Conservation (phyloP, 2,113 vertebrate species). For the Alligator sinensis region DNA sequence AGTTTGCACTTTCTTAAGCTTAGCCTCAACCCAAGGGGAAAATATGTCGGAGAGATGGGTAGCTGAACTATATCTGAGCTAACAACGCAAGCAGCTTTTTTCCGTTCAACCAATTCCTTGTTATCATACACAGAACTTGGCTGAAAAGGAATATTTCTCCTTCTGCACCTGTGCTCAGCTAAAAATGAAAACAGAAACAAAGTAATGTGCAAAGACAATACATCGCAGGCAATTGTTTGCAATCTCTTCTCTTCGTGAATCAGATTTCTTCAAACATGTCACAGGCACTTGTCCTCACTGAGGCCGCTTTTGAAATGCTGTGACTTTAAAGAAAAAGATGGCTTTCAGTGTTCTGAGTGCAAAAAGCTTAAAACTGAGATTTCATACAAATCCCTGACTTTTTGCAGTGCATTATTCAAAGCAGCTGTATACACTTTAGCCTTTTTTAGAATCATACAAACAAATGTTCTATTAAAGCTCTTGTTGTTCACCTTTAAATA, state of each 20-base stretch:
- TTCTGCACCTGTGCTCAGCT: background rate
- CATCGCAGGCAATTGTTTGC: background rate
- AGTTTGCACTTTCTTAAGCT: constrained; percentile 39
- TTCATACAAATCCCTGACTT: constrained; percentile 2
- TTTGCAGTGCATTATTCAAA: constrained; percentile 35
- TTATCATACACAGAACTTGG: constrained; percentile 35
- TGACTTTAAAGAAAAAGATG: constrained; percentile 23
- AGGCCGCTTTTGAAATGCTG: background rate
- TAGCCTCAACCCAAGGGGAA: constrained; percentile 12
- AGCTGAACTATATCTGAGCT: constrained; percentile 54
- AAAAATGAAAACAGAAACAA: constrained; percentile 29
- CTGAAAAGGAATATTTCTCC: constrained; percentile 45
- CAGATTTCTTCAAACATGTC: constrained; percentile 17
- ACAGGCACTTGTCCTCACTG: constrained; percentile 1
- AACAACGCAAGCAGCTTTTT: constrained; percentile 30
- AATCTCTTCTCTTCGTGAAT: background rate
- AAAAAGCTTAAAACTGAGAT: constrained; percentile 25
- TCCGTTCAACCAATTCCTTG: constrained; percentile 35
- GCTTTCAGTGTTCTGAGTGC: constrained; percentile 9
- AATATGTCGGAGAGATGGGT: background rate
- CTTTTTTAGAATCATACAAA: constrained; percentile 45
- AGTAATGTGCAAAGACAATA: background rate
- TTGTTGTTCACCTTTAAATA: constrained; percentile 55
- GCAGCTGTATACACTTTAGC: background rate
- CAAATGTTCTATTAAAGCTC: constrained; percentile 49